Base-by-base conservation (phyloP, 2,888 invertebrate genomes). In the Drosophila antonietae region DNA sequence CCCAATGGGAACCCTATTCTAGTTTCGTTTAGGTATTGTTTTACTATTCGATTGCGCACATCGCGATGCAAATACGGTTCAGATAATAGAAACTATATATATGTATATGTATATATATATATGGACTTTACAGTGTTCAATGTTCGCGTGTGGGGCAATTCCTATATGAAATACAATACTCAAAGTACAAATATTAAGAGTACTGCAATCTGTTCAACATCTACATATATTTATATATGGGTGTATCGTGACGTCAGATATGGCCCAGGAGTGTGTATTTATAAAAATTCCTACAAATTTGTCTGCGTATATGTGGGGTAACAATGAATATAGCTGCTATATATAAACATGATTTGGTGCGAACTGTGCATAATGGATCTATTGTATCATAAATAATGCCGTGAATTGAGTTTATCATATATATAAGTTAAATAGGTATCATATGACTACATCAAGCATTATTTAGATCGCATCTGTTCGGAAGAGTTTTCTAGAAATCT, bases 51-150 rank as follows among this genome's bases (percentile, higher is more conserved):
- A 68, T 68, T 74, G 67, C 78, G 78, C 65, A 74, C 51, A 78
- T 49, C n/a, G 41, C n/a, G 58, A 70, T 76, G 73, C 69, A 77
- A 77, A 73, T 77, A 18, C 18, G 69, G 39, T 55, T 67, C 56
- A 47, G 66, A 63, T 75, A 73, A 57, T 64, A 44, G 41, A 43
- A 35, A 68, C 53, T 53, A 23, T 37, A 52, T 37, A 52, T 52
- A 18, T 37, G 5, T 28, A 20, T 20, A 28, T 23, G 20, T 20
- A 53, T 18, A 23, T 69, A 65, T 44, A 43, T 68, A 57, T n/a
- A n/a, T 56, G 78, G 66, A 74, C 74, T 74, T 77, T 77, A 69
- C 15, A 62, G 44, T 46, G 69, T 66, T 73, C 64, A 64, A 49
- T 77, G 62, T 58, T 31, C 46, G 9, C 41, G 14, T 53, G 41